These are phyloP conservation scores for Tanytarsus gracilentus DNA, from an alignment of 2,888 invertebrate species.

Conservation along the genomic window DNA sequence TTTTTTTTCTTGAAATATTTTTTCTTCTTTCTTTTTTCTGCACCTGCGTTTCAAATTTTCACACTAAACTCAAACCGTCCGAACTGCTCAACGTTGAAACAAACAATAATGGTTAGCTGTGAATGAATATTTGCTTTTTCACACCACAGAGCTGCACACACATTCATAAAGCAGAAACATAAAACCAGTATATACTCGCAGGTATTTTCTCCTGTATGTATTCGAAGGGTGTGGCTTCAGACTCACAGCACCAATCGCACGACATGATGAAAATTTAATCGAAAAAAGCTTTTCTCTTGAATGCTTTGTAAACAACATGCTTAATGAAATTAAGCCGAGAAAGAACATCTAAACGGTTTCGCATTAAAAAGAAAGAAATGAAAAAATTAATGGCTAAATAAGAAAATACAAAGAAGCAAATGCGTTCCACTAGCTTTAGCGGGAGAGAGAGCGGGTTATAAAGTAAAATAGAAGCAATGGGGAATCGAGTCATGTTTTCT, in stretches of 20 bases:
- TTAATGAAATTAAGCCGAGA: conserved; percentile 23
- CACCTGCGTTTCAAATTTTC: conserved; percentile 7
- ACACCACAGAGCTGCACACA: not conserved
- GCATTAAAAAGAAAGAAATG: conserved; percentile 8
- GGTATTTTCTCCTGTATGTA: not conserved
- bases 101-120: conserved; percentile 26
- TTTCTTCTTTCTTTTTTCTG: conserved; percentile 5
- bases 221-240: not conserved
- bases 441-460: not conserved
- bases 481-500: not conserved
- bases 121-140: conserved; percentile 14
- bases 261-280: conserved; percentile 24
- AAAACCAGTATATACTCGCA: conserved; percentile 24
- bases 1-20: not conserved
- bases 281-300: not conserved
- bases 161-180: not conserved
- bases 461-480: conserved; percentile 7
- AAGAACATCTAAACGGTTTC: conserved; percentile 1
- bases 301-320: conserved; percentile 23
- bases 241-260: conserved; percentile 14
- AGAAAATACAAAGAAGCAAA: not conserved
- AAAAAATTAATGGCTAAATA: not conserved
- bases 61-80: conserved; percentile 17
- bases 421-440: not conserved
- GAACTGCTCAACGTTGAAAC: conserved; percentile 24